Evolutionary conservation across 2,797 vertebrate species (phyloP).

Genomic region (Rhinella marina): DNA sequence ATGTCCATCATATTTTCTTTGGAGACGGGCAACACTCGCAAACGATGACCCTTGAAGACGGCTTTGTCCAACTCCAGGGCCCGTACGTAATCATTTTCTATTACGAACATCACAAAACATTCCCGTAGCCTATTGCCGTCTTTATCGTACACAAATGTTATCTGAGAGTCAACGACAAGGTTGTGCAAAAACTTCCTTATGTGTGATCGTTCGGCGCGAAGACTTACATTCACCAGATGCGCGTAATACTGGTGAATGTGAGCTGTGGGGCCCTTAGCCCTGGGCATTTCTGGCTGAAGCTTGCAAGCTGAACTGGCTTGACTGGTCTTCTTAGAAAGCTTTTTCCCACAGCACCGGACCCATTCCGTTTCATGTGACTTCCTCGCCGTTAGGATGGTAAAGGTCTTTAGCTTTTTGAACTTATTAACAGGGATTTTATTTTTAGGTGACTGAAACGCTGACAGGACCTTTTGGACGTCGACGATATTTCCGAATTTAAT

Average conservation of each 20-base stretch:
- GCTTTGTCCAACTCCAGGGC: slow-evolving; percentile 83
- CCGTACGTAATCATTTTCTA: slow-evolving; percentile 81
- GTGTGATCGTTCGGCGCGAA: slow-evolving; percentile 79
- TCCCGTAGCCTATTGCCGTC: slow-evolving; percentile 78
- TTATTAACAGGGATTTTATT: neutral
- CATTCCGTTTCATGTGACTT: slow-evolving; percentile 79
- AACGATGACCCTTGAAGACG: slow-evolving; percentile 75
- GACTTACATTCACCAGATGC: slow-evolving; percentile 86
- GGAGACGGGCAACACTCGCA: slow-evolving; percentile 84
- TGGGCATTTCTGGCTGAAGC: neutral
- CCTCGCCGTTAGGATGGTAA: slow-evolving; percentile 89
- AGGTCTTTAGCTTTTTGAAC: slow-evolving; percentile 60
- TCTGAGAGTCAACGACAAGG: slow-evolving; percentile 84
- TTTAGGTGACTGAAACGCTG: neutral
- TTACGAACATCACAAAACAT: slow-evolving; percentile 87
- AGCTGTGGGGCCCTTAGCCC: slow-evolving; percentile 58
- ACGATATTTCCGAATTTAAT: slow-evolving; percentile 83
- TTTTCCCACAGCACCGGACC: slow-evolving; percentile 73
- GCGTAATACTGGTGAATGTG: slow-evolving; percentile 81
- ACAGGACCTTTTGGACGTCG: slow-evolving; percentile 82
- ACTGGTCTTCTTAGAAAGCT: neutral
- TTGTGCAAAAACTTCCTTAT: slow-evolving; percentile 80
- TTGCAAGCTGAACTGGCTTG: neutral
- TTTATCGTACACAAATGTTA: slow-evolving; percentile 77
- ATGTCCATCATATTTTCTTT: slow-evolving; percentile 83